phyloP scores from a whole-genome alignment of 2,113 vertebrate species.

The Prionailurus viverrinus region DNA sequence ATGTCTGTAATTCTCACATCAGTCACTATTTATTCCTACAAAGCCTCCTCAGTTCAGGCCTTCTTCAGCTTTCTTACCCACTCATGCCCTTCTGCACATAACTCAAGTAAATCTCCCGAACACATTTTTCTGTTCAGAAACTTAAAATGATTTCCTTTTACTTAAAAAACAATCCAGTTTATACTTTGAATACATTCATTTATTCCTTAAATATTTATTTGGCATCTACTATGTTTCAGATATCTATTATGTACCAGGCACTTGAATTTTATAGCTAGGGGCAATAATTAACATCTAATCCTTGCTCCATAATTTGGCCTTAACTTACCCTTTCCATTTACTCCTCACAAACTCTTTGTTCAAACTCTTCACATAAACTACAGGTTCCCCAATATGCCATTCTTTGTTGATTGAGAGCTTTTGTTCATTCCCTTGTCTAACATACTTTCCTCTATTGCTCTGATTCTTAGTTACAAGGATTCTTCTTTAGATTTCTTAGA shows the following conservation, averaged over 20 bases:
- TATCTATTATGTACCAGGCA: neutral
- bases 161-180: neutral
- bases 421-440: neutral
- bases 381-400: neutral
- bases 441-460: neutral
- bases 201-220: neutral
- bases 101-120: neutral
- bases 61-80: neutral
- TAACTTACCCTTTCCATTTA: neutral
- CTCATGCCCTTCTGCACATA: neutral
- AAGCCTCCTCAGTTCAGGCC: neutral
- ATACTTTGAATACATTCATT: neutral
- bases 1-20: neutral
- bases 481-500: neutral
- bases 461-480: neutral
- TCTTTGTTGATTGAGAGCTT: neutral
- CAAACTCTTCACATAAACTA: neutral
- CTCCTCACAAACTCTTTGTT: neutral
- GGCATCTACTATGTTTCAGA: neutral
- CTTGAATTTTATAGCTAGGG: neutral
- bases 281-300: neutral
- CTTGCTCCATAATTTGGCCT: neutral
- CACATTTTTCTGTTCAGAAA: neutral
- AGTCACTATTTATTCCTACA: neutral
- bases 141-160: neutral